Evolutionary conservation across 1,140 invertebrate genomes (phyloP).

Genomic region (Vanessa tameamea): DNA sequence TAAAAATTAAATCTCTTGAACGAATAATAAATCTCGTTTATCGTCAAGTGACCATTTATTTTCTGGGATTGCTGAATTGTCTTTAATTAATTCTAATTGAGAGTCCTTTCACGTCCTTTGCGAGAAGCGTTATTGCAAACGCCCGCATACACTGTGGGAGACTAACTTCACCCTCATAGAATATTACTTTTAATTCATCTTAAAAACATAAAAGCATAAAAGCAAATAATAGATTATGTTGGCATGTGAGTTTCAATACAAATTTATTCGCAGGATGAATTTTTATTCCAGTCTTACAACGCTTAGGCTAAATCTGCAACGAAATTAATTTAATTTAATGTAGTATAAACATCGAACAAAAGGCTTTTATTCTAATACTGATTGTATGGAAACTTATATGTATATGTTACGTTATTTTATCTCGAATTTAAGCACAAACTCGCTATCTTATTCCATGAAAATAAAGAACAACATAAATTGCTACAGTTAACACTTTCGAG

Average conservation of each 20-base stretch:
- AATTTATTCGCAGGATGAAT: background rate
- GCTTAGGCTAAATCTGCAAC: no score
- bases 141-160: conserved; percentile 67
- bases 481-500: conserved; percentile 50
- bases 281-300: background rate
- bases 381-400: background rate
- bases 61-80: conserved; percentile 76
- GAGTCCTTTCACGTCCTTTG: conserved; percentile 68
- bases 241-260: no score
- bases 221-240: background rate
- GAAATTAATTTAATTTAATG: no score
- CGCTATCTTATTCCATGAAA: background rate
- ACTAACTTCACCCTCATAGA: conserved; percentile 58
- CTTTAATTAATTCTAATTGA: conserved; percentile 79
- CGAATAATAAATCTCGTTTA: conserved; percentile 76
- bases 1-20: conserved; percentile 58
- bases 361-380: no score
- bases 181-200: conserved; percentile 53
- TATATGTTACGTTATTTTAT: background rate
- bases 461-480: conserved; percentile 44
- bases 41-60: conserved; percentile 71
- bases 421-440: background rate
- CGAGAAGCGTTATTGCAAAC: conserved; percentile 68
- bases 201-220: conserved; percentile 51
- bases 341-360: no score